Evolutionary conservation across 1,140 invertebrate species (phyloP), one percentile per base, ranked within the genome.

Genomic region (Drosophila leontia): DNA sequence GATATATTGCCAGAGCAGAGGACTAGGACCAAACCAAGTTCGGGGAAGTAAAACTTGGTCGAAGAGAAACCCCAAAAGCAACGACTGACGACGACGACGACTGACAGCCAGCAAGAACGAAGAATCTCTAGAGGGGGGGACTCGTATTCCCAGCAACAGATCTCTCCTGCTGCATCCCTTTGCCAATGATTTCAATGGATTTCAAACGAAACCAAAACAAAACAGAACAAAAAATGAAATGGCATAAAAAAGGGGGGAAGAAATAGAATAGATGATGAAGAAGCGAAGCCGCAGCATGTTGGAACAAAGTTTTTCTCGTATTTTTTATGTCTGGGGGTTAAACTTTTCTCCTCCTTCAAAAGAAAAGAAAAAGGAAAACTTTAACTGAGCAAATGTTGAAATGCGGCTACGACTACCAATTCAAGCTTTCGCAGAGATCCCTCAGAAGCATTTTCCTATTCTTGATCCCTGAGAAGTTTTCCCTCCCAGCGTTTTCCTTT

Each of bases 1-100:
- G 69, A 87, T 87, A 87, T 88, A 87, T 88, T 74, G 77, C 83
- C 67, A 60, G 50, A 78, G 59, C 53, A 3, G 47, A 47, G 51
- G n/a, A 29, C 11, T 3, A 44, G n/a, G 60, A 62, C 41, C 37
- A 41, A 58, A 32, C 57, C 15, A 26, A 44, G 53, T 39, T 8
- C 62, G 23, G 17, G n/a, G 44, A 26, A 60, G 50, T 26, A 23
- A 41, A 48, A 35, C 75, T 78, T 78, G 55, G 69, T 23, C 53
- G 37, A 29, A 71, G 68, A 47, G 68, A 71, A 71, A 35, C 42
- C 63, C 62, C 69, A 74, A 76, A 75, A 75, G 71, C 53, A 55
- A 55, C 50, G 47, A 29, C 47, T 48, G 47, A 48, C 47, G 45
- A 48, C 47, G 45, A 48, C 9, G 42, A 44, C 32, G 75, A 77